Evolutionary conservation across 2,888 invertebrate genomes (phyloP), one percentile per base, ranked within the genome.

Genomic region (Pseudococcus jackbeardsleyi): DNA sequence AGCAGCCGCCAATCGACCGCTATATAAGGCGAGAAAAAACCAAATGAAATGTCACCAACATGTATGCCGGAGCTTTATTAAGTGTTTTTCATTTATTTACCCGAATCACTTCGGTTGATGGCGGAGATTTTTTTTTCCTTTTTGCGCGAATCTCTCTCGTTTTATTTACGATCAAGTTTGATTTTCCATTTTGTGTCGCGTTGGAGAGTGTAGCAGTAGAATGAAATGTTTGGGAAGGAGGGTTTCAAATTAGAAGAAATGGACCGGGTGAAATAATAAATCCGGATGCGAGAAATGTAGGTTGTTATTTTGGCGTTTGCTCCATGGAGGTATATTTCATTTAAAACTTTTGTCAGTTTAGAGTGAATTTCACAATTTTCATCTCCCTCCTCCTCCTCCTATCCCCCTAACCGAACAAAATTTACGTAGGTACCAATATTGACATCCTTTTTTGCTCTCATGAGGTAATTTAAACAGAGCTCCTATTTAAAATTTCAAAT

Each of bases 81-180:
- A 82, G 79, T 82, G 46, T 82, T 82, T 82, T 82, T 82, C 79
- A 82, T 82, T 82, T 19, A 46, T 82, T 82, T 46, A 82, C 46
- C 46, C 33, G 72, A 72, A 64, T 64, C 33, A 33, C 33, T 72
- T 33, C 33, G 33, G 33, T 33, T 33, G 42, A 42, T 42, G 33
- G 11, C 12, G 26, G 68, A 68, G 68, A 54, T 11, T 54, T 26
- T 68, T 68, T 64, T 64, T 19, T 9, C 26, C 26, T 33, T 33
- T 33, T 33, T n/a, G n/a, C n/a, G 26, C 26, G 26, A 1, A 3
- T 33, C 26, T 68, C 4, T 68, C 33, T 72, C 17, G 7, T 0
- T 33, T 33, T 33, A 33, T 72, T 72, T 33, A 26, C 7, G 33
- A 72, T 72, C 33, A 72, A 26, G 15, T 72, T 72, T 72, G n/a